Conservation (phyloP, 2,888 invertebrate genomes). For the Cosmia trapezina region DNA sequence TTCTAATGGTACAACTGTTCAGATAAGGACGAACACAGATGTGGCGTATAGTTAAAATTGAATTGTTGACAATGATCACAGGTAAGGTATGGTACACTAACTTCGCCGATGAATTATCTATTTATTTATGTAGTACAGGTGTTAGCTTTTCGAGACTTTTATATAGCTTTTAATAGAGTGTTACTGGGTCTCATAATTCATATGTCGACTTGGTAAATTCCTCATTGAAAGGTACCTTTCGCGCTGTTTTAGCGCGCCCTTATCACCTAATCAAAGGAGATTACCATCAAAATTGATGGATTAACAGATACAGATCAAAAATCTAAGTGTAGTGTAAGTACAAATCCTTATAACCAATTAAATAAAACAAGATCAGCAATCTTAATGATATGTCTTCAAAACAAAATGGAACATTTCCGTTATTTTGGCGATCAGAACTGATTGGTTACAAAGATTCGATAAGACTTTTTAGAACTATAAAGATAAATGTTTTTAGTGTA, state of each 20-base stretch:
- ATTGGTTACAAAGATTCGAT: slow-evolving; percentile 38
- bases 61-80: neutral
- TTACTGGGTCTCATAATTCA: neutral
- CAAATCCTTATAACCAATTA: slow-evolving; percentile 29
- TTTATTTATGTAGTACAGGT: neutral
- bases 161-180: slow-evolving; percentile 2
- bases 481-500: slow-evolving; percentile 21
- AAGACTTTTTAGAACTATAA: slow-evolving; percentile 16
- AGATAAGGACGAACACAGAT: slow-evolving; percentile 22
- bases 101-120: slow-evolving; percentile 5
- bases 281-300: slow-evolving; percentile 36
- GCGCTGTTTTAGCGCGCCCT: neutral
- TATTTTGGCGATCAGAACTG: slow-evolving; percentile 7
- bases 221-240: neutral
- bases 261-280: slow-evolving; percentile 19
- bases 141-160: neutral
- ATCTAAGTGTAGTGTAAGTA: slow-evolving; percentile 14
- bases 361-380: slow-evolving; percentile 44
- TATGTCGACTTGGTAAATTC: neutral
- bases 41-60: neutral
- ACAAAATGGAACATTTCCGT: slow-evolving; percentile 28
- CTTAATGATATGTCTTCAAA: slow-evolving; percentile 9
- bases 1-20: slow-evolving; percentile 36
- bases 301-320: slow-evolving; percentile 16
- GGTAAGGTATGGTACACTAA: neutral